These are phyloP conservation scores for Xiphydria camelus DNA, from an alignment of 2,888 invertebrate genomes.

Conservation along the genomic window DNA sequence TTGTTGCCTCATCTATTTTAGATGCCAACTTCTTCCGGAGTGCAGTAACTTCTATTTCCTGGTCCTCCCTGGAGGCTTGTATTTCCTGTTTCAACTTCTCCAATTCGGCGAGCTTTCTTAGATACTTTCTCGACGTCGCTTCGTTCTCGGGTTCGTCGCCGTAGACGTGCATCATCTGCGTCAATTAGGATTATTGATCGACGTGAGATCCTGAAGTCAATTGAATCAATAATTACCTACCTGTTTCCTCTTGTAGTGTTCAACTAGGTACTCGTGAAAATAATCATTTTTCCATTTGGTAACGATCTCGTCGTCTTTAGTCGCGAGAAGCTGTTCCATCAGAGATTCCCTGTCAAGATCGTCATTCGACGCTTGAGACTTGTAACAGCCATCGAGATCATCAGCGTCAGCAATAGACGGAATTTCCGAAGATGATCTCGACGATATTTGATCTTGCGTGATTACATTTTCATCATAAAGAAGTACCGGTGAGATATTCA, in stretches of 20 bases:
- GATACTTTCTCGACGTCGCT: conserved; percentile 19
- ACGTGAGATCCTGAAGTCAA: neutral
- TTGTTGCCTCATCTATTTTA: conserved; percentile 14
- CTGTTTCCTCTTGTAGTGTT: conserved; percentile 27
- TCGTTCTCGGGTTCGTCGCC: conserved; percentile 20
- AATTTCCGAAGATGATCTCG: conserved; percentile 1
- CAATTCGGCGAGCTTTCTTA: conserved; percentile 18
- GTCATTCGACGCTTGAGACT: neutral
- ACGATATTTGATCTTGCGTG: conserved; percentile 7
- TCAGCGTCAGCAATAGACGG: conserved; percentile 11
- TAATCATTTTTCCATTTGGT: conserved; percentile 22
- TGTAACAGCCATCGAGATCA: conserved; percentile 1
- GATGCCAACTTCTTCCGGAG: conserved; percentile 14
- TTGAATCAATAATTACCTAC: conserved; percentile 8
- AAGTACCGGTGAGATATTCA: conserved; percentile 24
- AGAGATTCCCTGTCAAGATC: conserved; percentile 15
- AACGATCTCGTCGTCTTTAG: conserved; percentile 12
- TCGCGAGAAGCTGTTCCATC: conserved; percentile 13
- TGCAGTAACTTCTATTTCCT: conserved; percentile 18
- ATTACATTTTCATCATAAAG: conserved; percentile 12
- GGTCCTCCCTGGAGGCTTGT: conserved; percentile 16
- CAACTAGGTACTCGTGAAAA: conserved; percentile 25
- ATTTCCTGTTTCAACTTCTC: conserved; percentile 19
- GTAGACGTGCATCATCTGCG: conserved; percentile 28
- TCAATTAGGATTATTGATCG: neutral